These are phyloP conservation scores for Globodera rostochiensis DNA, from an alignment of 1,140 invertebrate genomes.

Conservation along the genomic window DNA sequence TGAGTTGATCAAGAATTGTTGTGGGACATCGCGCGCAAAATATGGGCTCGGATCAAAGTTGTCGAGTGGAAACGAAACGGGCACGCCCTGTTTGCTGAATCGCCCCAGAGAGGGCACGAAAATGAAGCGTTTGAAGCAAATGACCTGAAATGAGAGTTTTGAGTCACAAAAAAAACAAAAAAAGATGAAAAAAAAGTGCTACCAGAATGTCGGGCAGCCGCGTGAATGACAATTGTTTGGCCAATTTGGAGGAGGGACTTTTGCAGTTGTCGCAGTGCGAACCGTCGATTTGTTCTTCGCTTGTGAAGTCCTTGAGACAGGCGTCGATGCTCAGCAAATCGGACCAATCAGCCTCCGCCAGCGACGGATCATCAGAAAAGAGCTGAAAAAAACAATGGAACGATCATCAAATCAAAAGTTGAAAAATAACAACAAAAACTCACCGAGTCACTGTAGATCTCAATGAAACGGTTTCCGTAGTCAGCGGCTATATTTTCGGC, in stretches of 20 bases:
- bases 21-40: slow-evolving; percentile 69
- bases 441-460: too few relatives aligned
- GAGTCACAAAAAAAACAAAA: too few relatives aligned
- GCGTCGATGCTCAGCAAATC: slow-evolving; percentile 11
- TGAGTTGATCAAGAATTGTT: slow-evolving; percentile 53
- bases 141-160: slow-evolving; percentile 72
- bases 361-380: slow-evolving; percentile 2
- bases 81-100: slow-evolving; percentile 90
- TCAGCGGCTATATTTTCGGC: too few relatives aligned
- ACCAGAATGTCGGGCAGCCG: slow-evolving; percentile 29
- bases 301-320: slow-evolving; percentile 26
- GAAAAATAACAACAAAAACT: too few relatives aligned
- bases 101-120: slow-evolving; percentile 71
- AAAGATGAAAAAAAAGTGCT: too few relatives aligned
- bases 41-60: slow-evolving; percentile 82
- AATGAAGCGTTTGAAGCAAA: slow-evolving; percentile 86
- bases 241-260: neutral
- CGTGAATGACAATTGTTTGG: slow-evolving; percentile 23
- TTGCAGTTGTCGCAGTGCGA: slow-evolving; percentile 29
- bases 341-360: neutral
- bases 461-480: too few relatives aligned
- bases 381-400: neutral
- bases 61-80: slow-evolving; percentile 81
- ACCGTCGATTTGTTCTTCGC: neutral
- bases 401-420: neutral